Evolutionary conservation across 2,113 vertebrate species (phyloP), one percentile per base, ranked within the genome.

Genomic region (Oreocharis arfaki): DNA sequence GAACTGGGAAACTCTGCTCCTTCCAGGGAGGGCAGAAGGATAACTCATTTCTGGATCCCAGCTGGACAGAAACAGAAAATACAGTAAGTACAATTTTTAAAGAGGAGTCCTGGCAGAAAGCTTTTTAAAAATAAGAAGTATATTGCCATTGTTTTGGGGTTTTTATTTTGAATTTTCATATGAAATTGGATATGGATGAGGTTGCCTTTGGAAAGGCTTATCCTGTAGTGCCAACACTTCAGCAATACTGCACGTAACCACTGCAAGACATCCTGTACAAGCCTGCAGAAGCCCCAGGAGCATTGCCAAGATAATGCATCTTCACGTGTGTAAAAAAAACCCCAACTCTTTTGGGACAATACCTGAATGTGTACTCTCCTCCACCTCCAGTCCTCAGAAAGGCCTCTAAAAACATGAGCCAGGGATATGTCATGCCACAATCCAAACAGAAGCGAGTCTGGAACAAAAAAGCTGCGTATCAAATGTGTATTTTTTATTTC

Each of bases 371-470:
- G 14, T 47, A 32, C 8, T 65, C 13, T 77, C 9, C 12, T 67
- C 41, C 44, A 76, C n/a, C 32, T 68, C 32, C 17, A 73, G 11
- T 57, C 22, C 32, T 89, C n/a, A 69, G 20, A 76, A 90, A 89
- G 26, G 19, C 49, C 44, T 70, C n/a, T 63, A 47, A 65, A 88
- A 95, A 14, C 47, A 55, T 13, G 7, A 87, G 53, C 71, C 68
- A 74, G n/a, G 41, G 16, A 93, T 30, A 63, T 49, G 17, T 60
- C 78, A 53, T 73, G 63, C 28, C 60, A 77, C 33, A 86, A 35
- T 90, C 59, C 95, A 87, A 96, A 94, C 49, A 96, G 92, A 84
- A 94, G 42, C 1, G 2, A 84, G 37, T n/a, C 81, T 88, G 92
- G 55, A 94, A 70, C n/a, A 88, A 80, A 86, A 53, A 16, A 77